Percentiles rank a stretch among this genome's conserved stretches.
Conservation (phyloP, 2,888 invertebrate species). For the Heliconius aoede region DNA sequence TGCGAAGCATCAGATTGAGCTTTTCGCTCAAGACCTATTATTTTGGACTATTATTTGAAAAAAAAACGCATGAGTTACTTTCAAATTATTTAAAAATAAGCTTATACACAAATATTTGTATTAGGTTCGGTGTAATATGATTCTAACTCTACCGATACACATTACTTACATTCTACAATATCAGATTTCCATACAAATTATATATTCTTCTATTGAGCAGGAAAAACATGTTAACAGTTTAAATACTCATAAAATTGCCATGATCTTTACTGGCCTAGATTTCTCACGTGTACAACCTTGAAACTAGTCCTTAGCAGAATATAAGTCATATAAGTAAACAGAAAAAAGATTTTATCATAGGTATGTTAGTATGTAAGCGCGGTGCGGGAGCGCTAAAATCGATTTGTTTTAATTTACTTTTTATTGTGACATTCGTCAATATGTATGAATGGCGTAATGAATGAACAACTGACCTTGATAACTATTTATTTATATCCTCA, state of each 20-base stretch:
- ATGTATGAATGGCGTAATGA: no score
- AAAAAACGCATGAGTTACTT: background rate
- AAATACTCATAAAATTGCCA: constrained; percentile 9
- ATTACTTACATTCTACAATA: background rate
- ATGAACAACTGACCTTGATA: no score
- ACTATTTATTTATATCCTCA: no score
- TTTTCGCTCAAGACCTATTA: background rate
- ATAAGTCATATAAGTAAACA: background rate
- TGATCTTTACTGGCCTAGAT: constrained; percentile 14
- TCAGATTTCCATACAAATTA: constrained; percentile 1
- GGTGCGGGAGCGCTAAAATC: no score
- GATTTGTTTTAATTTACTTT: no score
- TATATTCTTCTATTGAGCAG: background rate
- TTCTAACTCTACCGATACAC: no score
- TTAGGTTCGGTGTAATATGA: background rate
- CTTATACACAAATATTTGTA: background rate
- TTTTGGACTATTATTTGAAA: background rate
- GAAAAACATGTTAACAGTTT: background rate
- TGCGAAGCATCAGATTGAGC: background rate
- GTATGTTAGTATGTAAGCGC: no score
- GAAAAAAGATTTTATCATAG: background rate
- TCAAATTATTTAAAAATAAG: background rate
- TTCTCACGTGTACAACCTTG: background rate
- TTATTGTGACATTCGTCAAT: no score
- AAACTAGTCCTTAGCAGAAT: constrained; percentile 2